Evolutionary conservation across 2,888 invertebrate genomes (phyloP).

Genomic region (Thumatha senex): DNA sequence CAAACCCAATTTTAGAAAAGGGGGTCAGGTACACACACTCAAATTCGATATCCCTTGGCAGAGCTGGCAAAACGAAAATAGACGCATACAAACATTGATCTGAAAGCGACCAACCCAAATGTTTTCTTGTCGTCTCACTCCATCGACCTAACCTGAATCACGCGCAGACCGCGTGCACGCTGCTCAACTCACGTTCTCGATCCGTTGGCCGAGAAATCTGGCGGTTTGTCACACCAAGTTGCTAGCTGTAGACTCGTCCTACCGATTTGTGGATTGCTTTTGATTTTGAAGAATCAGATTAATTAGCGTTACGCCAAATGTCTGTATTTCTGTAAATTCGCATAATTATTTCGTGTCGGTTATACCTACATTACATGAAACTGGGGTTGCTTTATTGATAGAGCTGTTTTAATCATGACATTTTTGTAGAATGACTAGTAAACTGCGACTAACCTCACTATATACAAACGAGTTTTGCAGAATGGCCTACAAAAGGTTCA

Average conservation of each 20-base stretch:
- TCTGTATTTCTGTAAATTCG: slow-evolving; percentile 17
- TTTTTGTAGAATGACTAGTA: not conserved
- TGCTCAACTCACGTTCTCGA: slow-evolving; percentile 40
- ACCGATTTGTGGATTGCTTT: slow-evolving; percentile 13
- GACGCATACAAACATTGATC: slow-evolving; percentile 43
- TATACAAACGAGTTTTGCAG: not conserved
- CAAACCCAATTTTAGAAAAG: slow-evolving; percentile 1
- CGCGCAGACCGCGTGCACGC: slow-evolving; percentile 47
- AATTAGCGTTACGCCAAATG: slow-evolving; percentile 28
- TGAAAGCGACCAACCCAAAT: slow-evolving; percentile 51
- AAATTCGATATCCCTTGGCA: slow-evolving; percentile 37
- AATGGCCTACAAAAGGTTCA: not conserved
- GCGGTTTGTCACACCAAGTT: slow-evolving; percentile 3
- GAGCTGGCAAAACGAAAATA: slow-evolving; percentile 31
- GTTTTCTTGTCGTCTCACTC: slow-evolving; percentile 57
- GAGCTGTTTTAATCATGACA: not conserved
- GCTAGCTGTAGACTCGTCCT: slow-evolving; percentile 21
- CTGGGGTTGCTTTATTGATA: slow-evolving; percentile 16
- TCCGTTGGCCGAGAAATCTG: slow-evolving; percentile 23
- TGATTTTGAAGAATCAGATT: slow-evolving; percentile 16
- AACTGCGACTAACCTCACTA: not conserved
- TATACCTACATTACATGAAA: slow-evolving; percentile 10
- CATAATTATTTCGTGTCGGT: slow-evolving; percentile 12
- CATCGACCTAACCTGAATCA: slow-evolving; percentile 43
- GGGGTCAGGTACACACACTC: slow-evolving; percentile 23